Evolutionary conservation across 1,140 invertebrate genomes (phyloP), one percentile per base, ranked within the genome.

Genomic region (Zaprionus lachaisei): DNA sequence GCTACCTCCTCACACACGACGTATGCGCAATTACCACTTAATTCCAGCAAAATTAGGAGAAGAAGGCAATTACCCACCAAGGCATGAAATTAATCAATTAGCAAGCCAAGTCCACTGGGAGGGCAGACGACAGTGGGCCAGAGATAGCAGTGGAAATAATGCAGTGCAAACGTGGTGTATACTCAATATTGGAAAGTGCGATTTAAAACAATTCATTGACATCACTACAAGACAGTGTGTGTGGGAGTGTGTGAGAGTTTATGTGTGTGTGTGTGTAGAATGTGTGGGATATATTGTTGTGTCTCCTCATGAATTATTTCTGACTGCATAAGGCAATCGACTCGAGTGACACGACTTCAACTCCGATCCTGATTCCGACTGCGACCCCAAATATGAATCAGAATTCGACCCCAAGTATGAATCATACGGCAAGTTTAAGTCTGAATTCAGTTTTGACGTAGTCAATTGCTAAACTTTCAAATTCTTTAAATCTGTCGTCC

Each of bases 141-240:
- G 31, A 34, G 31, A 34, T 34, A 9, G 31, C 9, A 11, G 9
- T 34, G 9, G 0, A 11, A 34, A 34, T 34, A 34, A 34, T 34
- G 56, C 56, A 54, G 24, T 17, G 7, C 51, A 47, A 72, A 58
- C 12, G 34, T 37, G 56, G 55, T 63, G 63, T 66, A 72, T 72
- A 58, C 70, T 26, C 44, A 67, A 54, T 49, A 9, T 57, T 15
- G 15, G 34, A 31, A 31, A 62, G 37, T 47, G 47, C 24, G 12
- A 37, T 37, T 63, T 54, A 67, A 57, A 49, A 70, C 67, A 56
- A 57, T 63, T 69, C 62, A 74, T 63, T 74, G 72, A 68, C 71
- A 68, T 12, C 24, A 60, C 26, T 44, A n/a, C 2, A 15, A 44
- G 38, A n/a, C 4, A 22, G 4, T 54, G 41, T n/a, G 15, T 12